Base-by-base conservation (phyloP, 1,140 invertebrate species). In the Neodiprion lecontei region DNA sequence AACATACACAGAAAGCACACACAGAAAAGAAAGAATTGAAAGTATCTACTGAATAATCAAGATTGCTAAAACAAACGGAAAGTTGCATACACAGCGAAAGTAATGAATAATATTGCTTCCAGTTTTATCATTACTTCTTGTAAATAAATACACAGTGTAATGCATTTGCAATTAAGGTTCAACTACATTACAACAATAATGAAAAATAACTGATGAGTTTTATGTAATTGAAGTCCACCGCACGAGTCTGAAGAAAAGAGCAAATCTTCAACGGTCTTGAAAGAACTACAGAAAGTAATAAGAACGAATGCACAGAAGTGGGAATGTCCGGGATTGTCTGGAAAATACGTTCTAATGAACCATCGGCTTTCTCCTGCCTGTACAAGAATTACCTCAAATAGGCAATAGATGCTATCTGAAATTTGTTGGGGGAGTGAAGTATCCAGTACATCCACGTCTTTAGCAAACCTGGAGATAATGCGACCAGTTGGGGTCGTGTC, bases 401-500 rank as follows among this genome's bases (percentile, higher is more conserved):
- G 87, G 90, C 94, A 95, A 92, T 92, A 95, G 85, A 94, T 87
- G 85, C 90, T 90, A 90, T 95, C 94, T 78, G 91, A 90, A 84
- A 94, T 88, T 89, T 93, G 89, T 85, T 90, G 90, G 77, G 94
- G 94, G 80, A 96, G 89, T 81, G 89, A 91, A 80, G 90, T 92
- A 88, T 96, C 95, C 88, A 96, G 85, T 75, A 93, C 89, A 86
- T 92, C 91, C 74, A 92, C 86, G 84, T 92, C 92, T 92, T 96
- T 96, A 83, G 94, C 93, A 89, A 97, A 97, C 84, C 96, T 92
- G 85, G 96, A 93, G 79, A 97, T 90, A 80, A 97, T 93, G 84
- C 96, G 91, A 87, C 96, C 96, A 78, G 91, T 85, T 67, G 96
- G 96, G 76, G 96, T 97, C 79, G 93, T 94, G 88, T 98, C 96